These are phyloP conservation scores for Hormiphora californensis DNA, from an alignment of 37 sponge, comb jelly and placozoan species.

Conservation along the genomic window DNA sequence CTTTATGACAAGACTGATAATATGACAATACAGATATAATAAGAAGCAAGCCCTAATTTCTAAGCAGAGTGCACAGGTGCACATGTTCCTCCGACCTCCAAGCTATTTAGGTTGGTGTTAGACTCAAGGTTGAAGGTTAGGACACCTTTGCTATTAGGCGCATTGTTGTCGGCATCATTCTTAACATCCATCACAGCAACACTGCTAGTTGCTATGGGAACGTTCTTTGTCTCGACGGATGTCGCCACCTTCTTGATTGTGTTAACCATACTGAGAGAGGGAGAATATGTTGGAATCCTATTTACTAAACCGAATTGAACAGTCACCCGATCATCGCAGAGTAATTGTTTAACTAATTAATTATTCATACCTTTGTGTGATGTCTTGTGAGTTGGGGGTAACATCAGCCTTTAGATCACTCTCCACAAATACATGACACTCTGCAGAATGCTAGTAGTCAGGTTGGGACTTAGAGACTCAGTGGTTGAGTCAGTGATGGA, in stretches of 20 bases:
- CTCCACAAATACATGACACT: not conserved
- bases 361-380: no score
- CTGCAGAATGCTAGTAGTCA: not conserved
- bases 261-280: not conserved
- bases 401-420: no score
- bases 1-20: no score
- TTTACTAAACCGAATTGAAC: no score
- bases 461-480: not conserved
- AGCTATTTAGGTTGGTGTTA: not conserved
- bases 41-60: no score
- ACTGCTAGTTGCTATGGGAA: not conserved
- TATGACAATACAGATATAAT: no score
- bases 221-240: not conserved
- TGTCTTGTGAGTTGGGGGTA: no score
- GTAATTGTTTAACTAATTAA: no score
- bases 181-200: not conserved
- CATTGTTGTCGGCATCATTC: not conserved
- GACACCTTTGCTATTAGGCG: not conserved
- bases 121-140: not conserved
- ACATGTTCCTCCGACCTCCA: not conserved
- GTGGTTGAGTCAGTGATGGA: not conserved
- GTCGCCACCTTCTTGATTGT: not conserved
- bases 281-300: no score
- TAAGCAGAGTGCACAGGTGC: no score
- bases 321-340: no score